These are phyloP conservation scores for Amia ocellicauda DNA, from an alignment of 2,113 vertebrate species.

Conservation along the genomic window DNA sequence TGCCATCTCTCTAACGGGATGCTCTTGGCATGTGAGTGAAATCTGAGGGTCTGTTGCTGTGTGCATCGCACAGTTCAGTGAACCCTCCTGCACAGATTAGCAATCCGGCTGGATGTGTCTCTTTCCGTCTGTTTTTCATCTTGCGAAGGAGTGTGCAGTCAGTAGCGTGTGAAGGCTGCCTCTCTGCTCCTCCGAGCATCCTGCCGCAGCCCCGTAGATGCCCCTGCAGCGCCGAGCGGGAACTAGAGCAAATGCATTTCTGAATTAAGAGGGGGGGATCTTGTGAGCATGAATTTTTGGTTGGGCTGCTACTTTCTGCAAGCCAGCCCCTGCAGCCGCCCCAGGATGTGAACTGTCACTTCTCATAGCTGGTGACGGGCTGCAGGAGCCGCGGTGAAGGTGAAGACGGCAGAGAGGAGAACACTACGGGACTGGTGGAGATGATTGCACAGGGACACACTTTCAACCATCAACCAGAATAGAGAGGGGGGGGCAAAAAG, in stretches of 20 bases:
- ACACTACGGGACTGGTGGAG: conserved; percentile 74
- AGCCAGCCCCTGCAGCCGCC: conserved; percentile 82
- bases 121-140: conserved; percentile 78
- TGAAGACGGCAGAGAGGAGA: conserved; percentile 86
- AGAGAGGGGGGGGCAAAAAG: conserved; percentile 70
- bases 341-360: conserved; percentile 97
- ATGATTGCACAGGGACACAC: conserved; percentile 79
- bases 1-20: neutral
- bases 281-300: conserved; percentile 74
- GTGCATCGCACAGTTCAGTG: conserved; percentile 64
- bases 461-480: conserved; percentile 58
- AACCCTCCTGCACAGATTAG: conserved; percentile 61
- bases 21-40: conserved; percentile 1
- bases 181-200: conserved; percentile 63
- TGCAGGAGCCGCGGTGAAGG: conserved; percentile 92
- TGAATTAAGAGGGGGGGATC: conserved; percentile 83
- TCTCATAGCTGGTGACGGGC: conserved; percentile 92
- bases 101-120: conserved; percentile 73
- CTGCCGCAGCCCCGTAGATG: conserved; percentile 63
- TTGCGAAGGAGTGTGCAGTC: conserved; percentile 66
- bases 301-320: conserved; percentile 89
- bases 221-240: conserved; percentile 83
- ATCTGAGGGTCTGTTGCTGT: conserved; percentile 51
- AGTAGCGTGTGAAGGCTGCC: conserved; percentile 83
- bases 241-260: conserved; percentile 98